These are phyloP conservation scores for Carassius gibelio DNA, from an alignment of 2,113 vertebrate species.

Conservation along the genomic window DNA sequence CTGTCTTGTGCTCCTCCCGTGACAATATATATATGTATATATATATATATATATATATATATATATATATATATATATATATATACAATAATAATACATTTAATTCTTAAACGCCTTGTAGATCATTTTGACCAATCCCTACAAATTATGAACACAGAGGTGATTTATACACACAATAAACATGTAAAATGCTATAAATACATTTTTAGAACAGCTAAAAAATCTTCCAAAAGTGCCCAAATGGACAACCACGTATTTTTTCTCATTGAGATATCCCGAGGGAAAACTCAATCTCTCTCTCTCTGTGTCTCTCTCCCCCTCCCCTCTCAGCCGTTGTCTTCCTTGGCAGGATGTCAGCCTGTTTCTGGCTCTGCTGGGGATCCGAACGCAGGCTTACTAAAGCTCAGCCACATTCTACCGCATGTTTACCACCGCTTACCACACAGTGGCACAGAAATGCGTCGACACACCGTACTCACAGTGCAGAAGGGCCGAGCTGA, in stretches of 20 bases:
- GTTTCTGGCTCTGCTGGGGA: constrained; percentile 45
- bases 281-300: constrained; percentile 36
- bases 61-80: too few relatives aligned
- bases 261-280: constrained; percentile 47
- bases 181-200: constrained; percentile 26
- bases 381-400: constrained; percentile 44
- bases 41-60: not conserved
- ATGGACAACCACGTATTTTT: constrained; percentile 47
- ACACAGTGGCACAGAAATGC: constrained; percentile 41
- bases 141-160: not conserved
- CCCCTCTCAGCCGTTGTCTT: constrained; percentile 36
- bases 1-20: too few relatives aligned
- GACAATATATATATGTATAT: too few relatives aligned
- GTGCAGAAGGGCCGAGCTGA: constrained; percentile 2
- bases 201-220: constrained; percentile 54
- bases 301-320: not conserved
- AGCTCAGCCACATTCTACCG: constrained; percentile 44
- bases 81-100: too few relatives aligned
- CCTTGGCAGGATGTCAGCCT: constrained; percentile 52
- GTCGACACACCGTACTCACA: not conserved
- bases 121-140: not conserved
- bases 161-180: constrained; percentile 5
- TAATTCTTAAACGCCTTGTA: not conserved
- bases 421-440: constrained; percentile 48
- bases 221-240: constrained; percentile 33